These are phyloP conservation scores for Aradophagus sp. DNA, from an alignment of 1,140 invertebrate genomes.

Conservation along the genomic window DNA sequence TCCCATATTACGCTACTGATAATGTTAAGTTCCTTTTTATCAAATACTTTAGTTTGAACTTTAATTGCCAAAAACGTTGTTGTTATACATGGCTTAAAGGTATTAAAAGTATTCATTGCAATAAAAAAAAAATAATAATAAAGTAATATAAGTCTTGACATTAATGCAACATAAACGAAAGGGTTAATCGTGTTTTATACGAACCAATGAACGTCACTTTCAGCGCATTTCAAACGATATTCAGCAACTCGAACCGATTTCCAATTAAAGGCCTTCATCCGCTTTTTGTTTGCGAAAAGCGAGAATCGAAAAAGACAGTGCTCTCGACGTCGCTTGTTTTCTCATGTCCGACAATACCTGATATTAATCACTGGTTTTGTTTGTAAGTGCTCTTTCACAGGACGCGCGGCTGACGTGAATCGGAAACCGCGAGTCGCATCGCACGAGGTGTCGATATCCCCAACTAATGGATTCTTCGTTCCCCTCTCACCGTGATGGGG, in stretches of 20 bases:
- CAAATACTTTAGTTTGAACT: conserved; percentile 9
- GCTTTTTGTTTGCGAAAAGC: conserved; percentile 5
- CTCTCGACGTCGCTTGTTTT: conserved; percentile 2
- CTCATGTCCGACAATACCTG: conserved; percentile 17
- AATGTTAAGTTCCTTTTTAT: conserved; percentile 5
- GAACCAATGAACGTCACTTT: too few species aligned
- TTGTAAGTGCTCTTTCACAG: conserved; percentile 21
- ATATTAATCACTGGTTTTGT: conserved; percentile 41
- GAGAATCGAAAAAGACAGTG: neutral
- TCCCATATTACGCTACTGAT: conserved; percentile 14
- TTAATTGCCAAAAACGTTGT: too few species aligned
- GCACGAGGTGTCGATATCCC: conserved; percentile 30
- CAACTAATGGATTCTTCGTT: conserved; percentile 47
- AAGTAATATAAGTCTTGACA: too few species aligned
- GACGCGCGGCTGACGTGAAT: conserved; percentile 22
- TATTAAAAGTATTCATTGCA: too few species aligned
- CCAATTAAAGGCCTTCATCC: conserved; percentile 24
- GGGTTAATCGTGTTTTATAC: too few species aligned
- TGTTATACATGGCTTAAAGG: too few species aligned
- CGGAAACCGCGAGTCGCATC: conserved; percentile 40
- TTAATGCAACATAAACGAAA: too few species aligned
- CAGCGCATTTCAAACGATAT: too few species aligned
- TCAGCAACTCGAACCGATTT: too few species aligned
- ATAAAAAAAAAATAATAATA: too few species aligned
- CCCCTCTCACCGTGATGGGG: conserved; percentile 26